phyloP scores from a whole-genome alignment of 2,113 vertebrate genomes.

The Aldabrachelys gigantea region DNA sequence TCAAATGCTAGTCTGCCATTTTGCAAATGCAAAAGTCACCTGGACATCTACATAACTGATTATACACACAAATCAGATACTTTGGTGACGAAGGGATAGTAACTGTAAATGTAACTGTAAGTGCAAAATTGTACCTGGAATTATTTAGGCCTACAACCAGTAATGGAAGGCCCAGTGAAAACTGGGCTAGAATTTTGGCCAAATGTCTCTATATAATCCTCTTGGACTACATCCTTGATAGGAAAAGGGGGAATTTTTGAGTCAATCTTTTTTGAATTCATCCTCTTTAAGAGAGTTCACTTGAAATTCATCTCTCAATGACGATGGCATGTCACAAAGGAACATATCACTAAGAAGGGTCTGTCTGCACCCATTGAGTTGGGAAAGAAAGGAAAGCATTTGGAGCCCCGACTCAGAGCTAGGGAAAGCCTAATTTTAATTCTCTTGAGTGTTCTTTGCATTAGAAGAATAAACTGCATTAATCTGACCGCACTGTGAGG shows the following conservation, averaged over 20 bases:
- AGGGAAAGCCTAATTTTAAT: background rate
- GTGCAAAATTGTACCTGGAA: background rate
- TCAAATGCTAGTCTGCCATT: rapidly evolving
- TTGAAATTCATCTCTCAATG: rapidly evolving
- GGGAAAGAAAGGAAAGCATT: background rate
- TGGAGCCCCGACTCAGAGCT: background rate
- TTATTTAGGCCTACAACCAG: background rate
- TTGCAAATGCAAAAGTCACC: background rate
- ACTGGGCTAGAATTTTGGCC: too few species aligned
- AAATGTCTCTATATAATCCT: rapidly evolving
- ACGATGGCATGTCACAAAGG: background rate
- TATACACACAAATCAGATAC: background rate
- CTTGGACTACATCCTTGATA: background rate
- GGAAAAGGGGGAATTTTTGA: background rate
- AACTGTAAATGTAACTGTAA: background rate
- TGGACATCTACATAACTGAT: background rate
- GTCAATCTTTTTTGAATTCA: background rate
- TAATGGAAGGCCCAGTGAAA: too few species aligned
- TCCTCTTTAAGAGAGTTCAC: rapidly evolving
- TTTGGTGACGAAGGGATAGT: background rate
- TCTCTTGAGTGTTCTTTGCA: rapidly evolving
- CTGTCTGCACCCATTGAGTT: rapidly evolving
- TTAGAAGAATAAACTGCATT: background rate
- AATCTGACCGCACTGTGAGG: background rate
- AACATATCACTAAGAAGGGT: background rate